phyloP scores from a whole-genome alignment of 1,140 invertebrate species.

The Eurosta solidaginis region DNA sequence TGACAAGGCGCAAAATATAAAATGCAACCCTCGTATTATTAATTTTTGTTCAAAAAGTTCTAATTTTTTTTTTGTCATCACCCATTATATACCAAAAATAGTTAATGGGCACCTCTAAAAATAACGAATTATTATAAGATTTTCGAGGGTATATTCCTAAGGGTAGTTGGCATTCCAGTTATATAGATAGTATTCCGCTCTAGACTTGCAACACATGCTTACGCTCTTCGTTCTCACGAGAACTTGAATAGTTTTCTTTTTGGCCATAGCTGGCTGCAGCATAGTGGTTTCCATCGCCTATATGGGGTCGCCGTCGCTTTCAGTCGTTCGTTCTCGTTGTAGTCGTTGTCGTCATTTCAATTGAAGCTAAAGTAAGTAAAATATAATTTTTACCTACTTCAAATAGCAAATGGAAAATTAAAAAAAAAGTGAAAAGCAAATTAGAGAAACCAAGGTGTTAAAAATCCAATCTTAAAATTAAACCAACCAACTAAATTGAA shows the following conservation, averaged over 20 bases:
- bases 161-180: background rate
- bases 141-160: no score
- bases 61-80: no score
- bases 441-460: background rate
- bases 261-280: background rate
- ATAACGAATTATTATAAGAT: no score
- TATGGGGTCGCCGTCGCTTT: slow-evolving; percentile 33
- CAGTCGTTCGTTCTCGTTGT: slow-evolving; percentile 38
- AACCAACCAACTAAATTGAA: background rate
- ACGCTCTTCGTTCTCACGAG: background rate
- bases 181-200: background rate
- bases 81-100: no score
- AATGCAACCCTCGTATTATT: no score
- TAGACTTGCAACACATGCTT: background rate
- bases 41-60: no score
- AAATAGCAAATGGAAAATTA: slow-evolving; percentile 12
- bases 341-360: slow-evolving; percentile 40
- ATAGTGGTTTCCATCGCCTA: background rate
- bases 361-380: slow-evolving; percentile 40
- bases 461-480: background rate
- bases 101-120: no score
- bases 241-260: slow-evolving; percentile 13
- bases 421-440: slow-evolving; percentile 12
- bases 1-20: no score
- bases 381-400: slow-evolving; percentile 35